Conservation (phyloP, 2,797 vertebrate species). For the Ficedula albicollis region DNA sequence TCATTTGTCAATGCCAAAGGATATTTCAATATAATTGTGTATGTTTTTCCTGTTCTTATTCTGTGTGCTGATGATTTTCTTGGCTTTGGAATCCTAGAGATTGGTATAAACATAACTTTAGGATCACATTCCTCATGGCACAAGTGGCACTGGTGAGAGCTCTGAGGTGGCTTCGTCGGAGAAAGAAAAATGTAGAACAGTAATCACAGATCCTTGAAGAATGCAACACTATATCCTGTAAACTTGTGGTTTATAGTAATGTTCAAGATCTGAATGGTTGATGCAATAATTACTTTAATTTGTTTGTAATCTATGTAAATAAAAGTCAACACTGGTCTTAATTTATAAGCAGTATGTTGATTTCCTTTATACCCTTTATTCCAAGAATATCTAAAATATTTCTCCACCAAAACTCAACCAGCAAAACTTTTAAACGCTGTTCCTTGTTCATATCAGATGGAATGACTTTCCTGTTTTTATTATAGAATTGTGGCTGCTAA, state of each 20-base stretch:
- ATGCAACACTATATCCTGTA: neutral
- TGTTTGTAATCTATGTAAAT: neutral
- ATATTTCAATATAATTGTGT: neutral
- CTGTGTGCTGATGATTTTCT: neutral
- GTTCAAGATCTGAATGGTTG: neutral
- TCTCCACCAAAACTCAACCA: neutral
- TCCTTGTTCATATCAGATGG: neutral
- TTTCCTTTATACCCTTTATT: neutral
- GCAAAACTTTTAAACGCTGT: neutral
- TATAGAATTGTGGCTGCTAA: neutral
- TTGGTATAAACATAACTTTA: conserved; percentile 94
- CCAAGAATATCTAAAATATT: neutral
- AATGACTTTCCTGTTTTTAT: neutral
- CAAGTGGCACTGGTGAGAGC: conserved; percentile 79
- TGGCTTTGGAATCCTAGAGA: conserved; percentile 78
- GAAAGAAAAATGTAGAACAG: neutral
- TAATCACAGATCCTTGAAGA: neutral
- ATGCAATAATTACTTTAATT: neutral
- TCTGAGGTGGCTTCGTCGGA: conserved; percentile 77
- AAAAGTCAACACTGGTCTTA: neutral
- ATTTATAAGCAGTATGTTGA: neutral
- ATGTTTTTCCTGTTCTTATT: neutral
- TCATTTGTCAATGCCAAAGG: neutral
- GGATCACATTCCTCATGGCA: conserved; percentile 92
- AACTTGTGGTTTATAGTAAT: neutral